Evolutionary conservation across 1,140 invertebrate genomes (phyloP), one percentile per base, ranked within the genome.

Genomic region (Macrosteles quadrilineatus): DNA sequence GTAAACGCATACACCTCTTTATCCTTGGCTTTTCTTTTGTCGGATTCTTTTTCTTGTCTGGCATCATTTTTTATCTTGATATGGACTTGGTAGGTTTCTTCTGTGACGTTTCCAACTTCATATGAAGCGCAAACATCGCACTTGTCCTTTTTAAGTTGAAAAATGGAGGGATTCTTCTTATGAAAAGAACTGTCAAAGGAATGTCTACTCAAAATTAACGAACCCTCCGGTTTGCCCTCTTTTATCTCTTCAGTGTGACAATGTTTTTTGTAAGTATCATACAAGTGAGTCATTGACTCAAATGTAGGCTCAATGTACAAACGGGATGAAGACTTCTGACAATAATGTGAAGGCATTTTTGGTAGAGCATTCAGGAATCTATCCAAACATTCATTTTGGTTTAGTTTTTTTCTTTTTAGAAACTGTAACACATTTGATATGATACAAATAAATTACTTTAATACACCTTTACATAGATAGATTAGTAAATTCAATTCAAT

Each of bases 1-100:
- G 73, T 73, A 64, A 75, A 71, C 29, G 71, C 68, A 45, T 68
- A n/a, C 17, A 57, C 29, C 14, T 68, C 31, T 40, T 53, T 53
- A 40, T 68, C 31, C 31, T 70, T 50, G 21, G 67, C 71, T 27
- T 53, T 32, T 43, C 40, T 23, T 63, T 72, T 72, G 55, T 72
- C 50, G 17, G 21, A 69, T 32, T 66, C 53, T 57, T 71, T 72
- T 64, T 70, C 68, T 43, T 63, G 25, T 27, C 71, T 71, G 17
- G 68, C 71, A 30, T 66, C 53, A 40, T 71, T 71, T n/a, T n/a
- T n/a, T n/a, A 1, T 4, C 55, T 21, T 31, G 47, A 59, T 66
- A 57, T 73, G 71, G 25, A 32, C 31, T n/a, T 67, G 17, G 47
- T 70, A 70, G 17, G 17, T 45, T 71, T 71, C 69, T 64, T 74